Percentiles rank a stretch among this genome's conserved stretches.
Evolutionary conservation across 2,797 vertebrate genomes (phyloP).

Genomic region (Allochrocebus solatus): DNA sequence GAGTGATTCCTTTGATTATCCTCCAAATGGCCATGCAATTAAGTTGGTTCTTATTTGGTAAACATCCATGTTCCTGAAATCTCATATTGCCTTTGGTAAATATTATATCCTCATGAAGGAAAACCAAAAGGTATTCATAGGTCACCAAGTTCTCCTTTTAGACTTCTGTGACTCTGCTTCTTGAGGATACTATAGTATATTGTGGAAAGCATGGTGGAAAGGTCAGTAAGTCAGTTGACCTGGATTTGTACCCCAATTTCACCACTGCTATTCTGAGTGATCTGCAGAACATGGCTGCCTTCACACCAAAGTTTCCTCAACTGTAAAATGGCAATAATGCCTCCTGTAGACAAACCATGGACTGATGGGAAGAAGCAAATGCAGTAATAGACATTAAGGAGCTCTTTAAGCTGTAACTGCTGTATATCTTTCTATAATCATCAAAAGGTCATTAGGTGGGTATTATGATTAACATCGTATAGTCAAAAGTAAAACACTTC

Average conservation of each 20-base stretch:
- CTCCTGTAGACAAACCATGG: background rate
- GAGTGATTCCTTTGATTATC: background rate
- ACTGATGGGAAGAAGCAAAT: background rate
- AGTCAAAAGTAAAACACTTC: background rate
- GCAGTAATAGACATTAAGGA: background rate
- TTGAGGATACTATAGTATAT: background rate
- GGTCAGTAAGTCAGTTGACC: background rate
- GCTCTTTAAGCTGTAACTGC: background rate
- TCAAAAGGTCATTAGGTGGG: background rate
- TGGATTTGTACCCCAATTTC: background rate
- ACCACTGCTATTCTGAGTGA: background rate
- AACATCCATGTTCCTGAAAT: background rate
- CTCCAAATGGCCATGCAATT: background rate
- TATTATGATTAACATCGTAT: background rate
- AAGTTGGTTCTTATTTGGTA: background rate
- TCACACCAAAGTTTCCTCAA: background rate
- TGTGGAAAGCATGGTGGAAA: background rate
- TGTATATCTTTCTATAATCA: background rate
- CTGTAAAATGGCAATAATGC: background rate
- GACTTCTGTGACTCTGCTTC: background rate
- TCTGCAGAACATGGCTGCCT: background rate
- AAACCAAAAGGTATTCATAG: background rate
- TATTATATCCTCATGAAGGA: background rate
- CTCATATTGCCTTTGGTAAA: background rate
- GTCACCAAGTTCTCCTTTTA: background rate